A percentile compares a stretch with the other conserved stretches of the same genome.
These are phyloP conservation scores for Gymnarchus niloticus DNA, from an alignment of 2,113 vertebrate genomes.

Conservation along the genomic window DNA sequence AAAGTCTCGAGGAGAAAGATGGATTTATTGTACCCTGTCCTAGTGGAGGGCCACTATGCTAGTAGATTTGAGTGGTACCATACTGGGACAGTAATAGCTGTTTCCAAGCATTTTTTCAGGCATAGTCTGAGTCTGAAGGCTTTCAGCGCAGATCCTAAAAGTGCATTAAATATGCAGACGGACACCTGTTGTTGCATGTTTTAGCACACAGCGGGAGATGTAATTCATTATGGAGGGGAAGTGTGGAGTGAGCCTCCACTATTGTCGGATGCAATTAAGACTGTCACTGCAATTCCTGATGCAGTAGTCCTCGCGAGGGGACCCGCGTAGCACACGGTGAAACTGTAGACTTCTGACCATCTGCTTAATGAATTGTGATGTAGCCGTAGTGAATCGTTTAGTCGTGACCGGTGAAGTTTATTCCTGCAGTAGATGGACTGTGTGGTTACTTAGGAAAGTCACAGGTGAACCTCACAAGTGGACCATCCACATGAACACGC, in stretches of 20 bases:
- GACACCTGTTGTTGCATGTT: not conserved
- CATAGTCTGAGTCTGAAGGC: not conserved
- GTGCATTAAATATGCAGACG: not conserved
- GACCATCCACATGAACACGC: too few relatives aligned
- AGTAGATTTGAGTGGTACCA: not conserved
- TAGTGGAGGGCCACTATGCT: too few relatives aligned
- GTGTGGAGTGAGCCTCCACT: not conserved
- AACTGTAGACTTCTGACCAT: not conserved
- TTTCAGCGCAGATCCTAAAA: not conserved
- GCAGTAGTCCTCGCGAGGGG: not conserved
- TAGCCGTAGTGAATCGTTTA: too few relatives aligned
- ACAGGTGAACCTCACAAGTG: too few relatives aligned
- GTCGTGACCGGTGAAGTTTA: too few relatives aligned
- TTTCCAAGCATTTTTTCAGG: not conserved
- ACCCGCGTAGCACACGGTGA: too few relatives aligned
- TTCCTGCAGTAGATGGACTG: too few relatives aligned
- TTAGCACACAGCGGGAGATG: not conserved
- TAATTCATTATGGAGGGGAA: not conserved
- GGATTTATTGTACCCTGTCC: not conserved
- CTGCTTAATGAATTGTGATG: too few relatives aligned
- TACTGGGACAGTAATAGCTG: not conserved
- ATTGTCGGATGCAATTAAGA: not conserved
- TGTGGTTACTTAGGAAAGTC: too few relatives aligned
- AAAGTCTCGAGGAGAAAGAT: not conserved
- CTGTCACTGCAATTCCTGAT: not conserved